A percentile compares a stretch with the other conserved stretches of the same genome.
These are phyloP conservation scores for Dicycla oo DNA, from an alignment of 2,888 invertebrate species.

Conservation along the genomic window DNA sequence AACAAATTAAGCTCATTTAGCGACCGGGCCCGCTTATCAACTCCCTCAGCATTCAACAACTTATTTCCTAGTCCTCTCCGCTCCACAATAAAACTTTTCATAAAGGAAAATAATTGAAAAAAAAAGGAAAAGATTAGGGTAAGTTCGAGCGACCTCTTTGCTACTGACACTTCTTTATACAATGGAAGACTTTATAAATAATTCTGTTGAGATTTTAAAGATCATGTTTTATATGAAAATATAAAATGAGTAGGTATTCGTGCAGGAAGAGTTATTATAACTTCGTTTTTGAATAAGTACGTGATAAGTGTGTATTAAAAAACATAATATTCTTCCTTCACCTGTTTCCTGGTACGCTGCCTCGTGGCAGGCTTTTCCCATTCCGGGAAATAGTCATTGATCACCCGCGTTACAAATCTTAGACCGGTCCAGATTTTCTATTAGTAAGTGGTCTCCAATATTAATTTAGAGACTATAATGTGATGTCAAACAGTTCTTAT, in stretches of 20 bases:
- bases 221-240: slow-evolving; percentile 6
- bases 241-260: not conserved
- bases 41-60: slow-evolving; percentile 70
- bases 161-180: slow-evolving; percentile 33
- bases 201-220: slow-evolving; percentile 16
- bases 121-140: slow-evolving; percentile 55
- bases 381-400: not conserved
- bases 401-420: not conserved
- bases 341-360: not conserved
- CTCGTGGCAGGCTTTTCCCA: too few relatives aligned
- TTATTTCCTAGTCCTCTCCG: slow-evolving; percentile 62
- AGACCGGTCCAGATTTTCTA: not conserved
- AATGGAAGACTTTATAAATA: slow-evolving; percentile 33
- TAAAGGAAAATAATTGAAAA: slow-evolving; percentile 62
- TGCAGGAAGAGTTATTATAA: not conserved
- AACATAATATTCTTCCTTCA: not conserved
- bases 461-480: not conserved
- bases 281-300: not conserved
- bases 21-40: slow-evolving; percentile 65
- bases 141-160: slow-evolving; percentile 42
- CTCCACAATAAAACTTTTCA: slow-evolving; percentile 61
- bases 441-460: not conserved
- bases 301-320: not conserved
- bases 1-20: slow-evolving; percentile 86
- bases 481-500: slow-evolving; percentile 4